Conservation (phyloP, 2,113 vertebrate genomes). For the Apodemus speciosus region DNA sequence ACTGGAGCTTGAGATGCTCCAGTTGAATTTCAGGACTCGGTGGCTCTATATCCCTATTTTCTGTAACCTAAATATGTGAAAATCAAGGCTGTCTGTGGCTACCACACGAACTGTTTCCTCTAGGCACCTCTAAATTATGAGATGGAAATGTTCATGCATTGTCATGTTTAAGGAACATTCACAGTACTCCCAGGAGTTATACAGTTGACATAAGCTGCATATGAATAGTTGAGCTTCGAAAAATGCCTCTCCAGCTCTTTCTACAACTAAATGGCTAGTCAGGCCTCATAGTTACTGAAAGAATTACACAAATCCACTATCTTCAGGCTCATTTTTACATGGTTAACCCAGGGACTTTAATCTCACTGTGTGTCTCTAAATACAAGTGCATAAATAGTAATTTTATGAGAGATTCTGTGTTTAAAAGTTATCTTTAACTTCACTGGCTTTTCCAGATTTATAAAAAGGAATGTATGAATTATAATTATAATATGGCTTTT, state of each 20-base stretch:
- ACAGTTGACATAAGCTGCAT: not conserved
- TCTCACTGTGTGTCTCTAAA: slow-evolving; percentile 46
- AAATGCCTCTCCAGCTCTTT: not conserved
- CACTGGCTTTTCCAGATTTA: slow-evolving; percentile 28
- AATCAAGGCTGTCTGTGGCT: not conserved
- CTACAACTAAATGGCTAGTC: not conserved
- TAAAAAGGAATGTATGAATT: slow-evolving; percentile 24
- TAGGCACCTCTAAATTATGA: not conserved
- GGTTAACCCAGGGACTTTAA: not conserved
- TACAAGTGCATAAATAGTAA: slow-evolving; percentile 14
- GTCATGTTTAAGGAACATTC: not conserved
- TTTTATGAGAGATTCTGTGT: slow-evolving; percentile 48
- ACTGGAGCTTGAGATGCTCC: not conserved
- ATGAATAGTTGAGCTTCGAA: not conserved
- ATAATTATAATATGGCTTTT: not conserved
- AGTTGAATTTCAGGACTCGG: not conserved
- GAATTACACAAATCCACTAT: not conserved
- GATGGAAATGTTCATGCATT: slow-evolving; percentile 7
- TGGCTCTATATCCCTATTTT: not conserved
- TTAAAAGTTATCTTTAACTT: slow-evolving; percentile 46
- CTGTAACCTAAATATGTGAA: not conserved
- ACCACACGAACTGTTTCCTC: not conserved
- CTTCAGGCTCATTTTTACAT: slow-evolving; percentile 43
- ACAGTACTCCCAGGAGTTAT: not conserved
- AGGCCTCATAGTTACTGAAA: not conserved